These are phyloP conservation scores for Oncorhynchus keta DNA, from an alignment of 2,113 vertebrate species.

Conservation along the genomic window DNA sequence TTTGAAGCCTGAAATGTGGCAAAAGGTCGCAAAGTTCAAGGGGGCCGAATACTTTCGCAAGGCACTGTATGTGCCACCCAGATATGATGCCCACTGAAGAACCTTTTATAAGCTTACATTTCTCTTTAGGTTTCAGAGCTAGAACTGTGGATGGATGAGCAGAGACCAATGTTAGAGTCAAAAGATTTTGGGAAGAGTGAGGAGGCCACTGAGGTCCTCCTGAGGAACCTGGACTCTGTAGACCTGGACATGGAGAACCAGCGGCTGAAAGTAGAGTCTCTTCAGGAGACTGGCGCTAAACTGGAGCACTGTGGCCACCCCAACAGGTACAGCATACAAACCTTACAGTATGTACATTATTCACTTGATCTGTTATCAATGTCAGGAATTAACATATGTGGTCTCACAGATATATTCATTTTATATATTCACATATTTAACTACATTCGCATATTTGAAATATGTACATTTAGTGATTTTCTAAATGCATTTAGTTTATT, in stretches of 20 bases:
- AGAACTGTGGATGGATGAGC: conserved; percentile 81
- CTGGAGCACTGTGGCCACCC: conserved; percentile 74
- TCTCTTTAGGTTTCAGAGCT: conserved; percentile 80
- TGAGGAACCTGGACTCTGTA: conserved; percentile 78
- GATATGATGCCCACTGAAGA: no score
- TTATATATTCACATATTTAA: no score
- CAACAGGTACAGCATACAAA: conserved; percentile 71
- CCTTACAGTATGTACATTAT: background rate
- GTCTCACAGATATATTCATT: background rate
- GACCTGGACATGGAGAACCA: conserved; percentile 80
- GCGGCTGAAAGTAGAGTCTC: conserved; percentile 56
- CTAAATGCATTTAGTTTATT: background rate
- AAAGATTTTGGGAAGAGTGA: conserved; percentile 80
- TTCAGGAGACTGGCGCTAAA: conserved; percentile 70
- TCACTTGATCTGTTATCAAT: background rate
- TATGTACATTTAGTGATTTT: no score
- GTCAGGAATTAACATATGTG: background rate
- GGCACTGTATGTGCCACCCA: background rate
- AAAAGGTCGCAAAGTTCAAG: no score
- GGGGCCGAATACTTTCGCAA: no score
- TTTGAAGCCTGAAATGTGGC: no score
- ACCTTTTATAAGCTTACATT: no score
- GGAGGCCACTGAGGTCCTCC: conserved; percentile 74
- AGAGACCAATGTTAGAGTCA: conserved; percentile 64
- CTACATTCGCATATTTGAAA: no score